phyloP scores from a whole-genome alignment of 2,113 vertebrate species.

The Epinephelus moara region DNA sequence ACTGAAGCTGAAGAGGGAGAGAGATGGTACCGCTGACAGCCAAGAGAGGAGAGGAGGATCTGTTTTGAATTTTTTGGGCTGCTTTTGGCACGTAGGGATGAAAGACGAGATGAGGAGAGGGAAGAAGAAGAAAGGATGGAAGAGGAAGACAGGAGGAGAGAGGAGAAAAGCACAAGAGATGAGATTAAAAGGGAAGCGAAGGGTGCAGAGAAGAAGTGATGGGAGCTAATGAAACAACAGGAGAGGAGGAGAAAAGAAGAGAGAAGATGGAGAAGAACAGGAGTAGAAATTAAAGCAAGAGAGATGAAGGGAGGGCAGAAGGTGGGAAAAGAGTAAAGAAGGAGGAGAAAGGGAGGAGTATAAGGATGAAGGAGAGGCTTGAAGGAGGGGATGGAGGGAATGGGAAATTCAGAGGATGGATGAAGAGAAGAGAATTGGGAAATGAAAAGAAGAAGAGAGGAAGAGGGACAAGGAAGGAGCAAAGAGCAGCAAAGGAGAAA shows the following conservation, averaged over 20 bases:
- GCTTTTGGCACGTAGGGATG: slow-evolving; percentile 26
- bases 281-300: background rate
- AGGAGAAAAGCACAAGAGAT: background rate
- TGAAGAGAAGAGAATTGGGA: background rate
- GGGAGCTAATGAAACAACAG: too few relatives aligned
- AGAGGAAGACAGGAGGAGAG: background rate
- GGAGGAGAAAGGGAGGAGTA: background rate
- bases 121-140: background rate
- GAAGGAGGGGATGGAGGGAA: too few relatives aligned
- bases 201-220: too few relatives aligned
- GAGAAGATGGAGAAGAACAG: background rate
- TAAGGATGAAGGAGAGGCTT: background rate
- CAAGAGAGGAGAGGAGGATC: slow-evolving; percentile 35
- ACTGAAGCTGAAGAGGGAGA: slow-evolving; percentile 14
- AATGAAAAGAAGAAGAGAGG: background rate
- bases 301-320: background rate
- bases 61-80: slow-evolving; percentile 27
- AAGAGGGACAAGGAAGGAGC: background rate
- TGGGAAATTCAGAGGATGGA: background rate
- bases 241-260: background rate
- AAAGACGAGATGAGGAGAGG: slow-evolving; percentile 19
- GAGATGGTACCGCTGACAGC: slow-evolving; percentile 40
- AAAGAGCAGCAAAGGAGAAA: background rate
- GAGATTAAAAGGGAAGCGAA: background rate
- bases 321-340: background rate